Evolutionary conservation across 53 echinoderm and acorn worm genomes (phyloP).

Genomic region (Pentamera pediparva): DNA sequence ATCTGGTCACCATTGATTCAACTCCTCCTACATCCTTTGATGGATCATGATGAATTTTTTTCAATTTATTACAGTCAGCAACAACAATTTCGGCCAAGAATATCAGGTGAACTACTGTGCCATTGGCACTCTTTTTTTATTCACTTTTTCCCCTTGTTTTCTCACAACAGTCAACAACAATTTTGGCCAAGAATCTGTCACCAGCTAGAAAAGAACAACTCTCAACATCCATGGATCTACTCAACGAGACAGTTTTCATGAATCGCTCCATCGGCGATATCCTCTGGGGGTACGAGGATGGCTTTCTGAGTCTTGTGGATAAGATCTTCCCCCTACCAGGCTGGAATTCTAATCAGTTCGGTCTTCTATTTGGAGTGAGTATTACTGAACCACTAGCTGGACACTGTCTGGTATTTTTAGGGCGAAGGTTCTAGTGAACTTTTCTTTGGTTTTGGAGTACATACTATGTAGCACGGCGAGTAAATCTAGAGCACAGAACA

Average conservation of each 20-base stretch:
- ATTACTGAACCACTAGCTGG: too few relatives aligned
- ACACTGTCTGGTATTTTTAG: too few relatives aligned
- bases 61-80: too few relatives aligned
- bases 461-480: too few relatives aligned
- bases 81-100: not conserved
- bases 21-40: too few relatives aligned
- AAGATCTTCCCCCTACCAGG: slow-evolving; percentile 49
- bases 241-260: slow-evolving; percentile 51
- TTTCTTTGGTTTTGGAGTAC: too few relatives aligned
- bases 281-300: slow-evolving; percentile 92
- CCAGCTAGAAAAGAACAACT: not conserved
- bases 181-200: slow-evolving; percentile 6
- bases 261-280: slow-evolving; percentile 51
- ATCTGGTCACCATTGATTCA: too few relatives aligned
- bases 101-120: too few relatives aligned
- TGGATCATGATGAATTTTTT: too few relatives aligned
- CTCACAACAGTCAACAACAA: not conserved
- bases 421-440: too few relatives aligned
- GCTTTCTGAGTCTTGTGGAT: slow-evolving; percentile 53
- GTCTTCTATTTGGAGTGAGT: slow-evolving; percentile 71
- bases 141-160: not conserved
- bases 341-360: slow-evolving; percentile 60
- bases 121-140: too few relatives aligned
- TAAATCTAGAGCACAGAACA: too few relatives aligned
- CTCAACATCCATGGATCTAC: slow-evolving; percentile 1